Base-by-base conservation (phyloP, 2,113 vertebrate species). In the Nestor notabilis region DNA sequence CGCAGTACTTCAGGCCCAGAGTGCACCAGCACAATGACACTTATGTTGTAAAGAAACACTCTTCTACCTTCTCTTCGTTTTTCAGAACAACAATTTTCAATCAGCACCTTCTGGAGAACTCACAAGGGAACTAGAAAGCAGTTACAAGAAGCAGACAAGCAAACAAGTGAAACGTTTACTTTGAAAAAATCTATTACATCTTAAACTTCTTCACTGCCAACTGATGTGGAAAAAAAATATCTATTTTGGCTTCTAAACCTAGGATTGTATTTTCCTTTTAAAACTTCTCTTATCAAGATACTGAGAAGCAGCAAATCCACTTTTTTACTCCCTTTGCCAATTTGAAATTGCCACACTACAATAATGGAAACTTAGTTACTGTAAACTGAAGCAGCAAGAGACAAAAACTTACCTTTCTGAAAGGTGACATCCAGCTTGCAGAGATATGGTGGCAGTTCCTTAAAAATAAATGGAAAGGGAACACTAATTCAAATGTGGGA, bases 381-480 rank as follows among this genome's bases (percentile, higher is more conserved):
- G 25, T 16, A 61, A 53, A 66, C 0, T 44, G 28, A 74, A 85
- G 58, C 2, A 44, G 60, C n/a, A 50, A 37, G 46, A 55, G 25
- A 74, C 10, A 47, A 92, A 85, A 77, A 8, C 75, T 98, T 97
- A 99, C 99, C 99, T 98, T 98, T 99, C 97, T 99, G 99, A 97
- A 99, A 99, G 1, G 99, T 98, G 64, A 99, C 99, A 90, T 98
- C 99, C 97, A 99, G 84, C 96, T 98, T 99, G 98, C 98, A 98
- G 71, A 99, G 98, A 91, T 99, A 99, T 3, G 98, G 98, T 85
- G 99, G 99, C 41, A 99, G 99, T 56, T 99, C 99, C 99, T 99
- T 97, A 79, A 96, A 98, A 97, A 97, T 29, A 97, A 80, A 83
- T 83, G 31, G 97, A 96, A 86, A 94, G 12, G 65, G 46, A 75